Evolutionary conservation across 2,888 invertebrate genomes (phyloP), one percentile per base, ranked within the genome.

Genomic region (Heliconius ethilla): DNA sequence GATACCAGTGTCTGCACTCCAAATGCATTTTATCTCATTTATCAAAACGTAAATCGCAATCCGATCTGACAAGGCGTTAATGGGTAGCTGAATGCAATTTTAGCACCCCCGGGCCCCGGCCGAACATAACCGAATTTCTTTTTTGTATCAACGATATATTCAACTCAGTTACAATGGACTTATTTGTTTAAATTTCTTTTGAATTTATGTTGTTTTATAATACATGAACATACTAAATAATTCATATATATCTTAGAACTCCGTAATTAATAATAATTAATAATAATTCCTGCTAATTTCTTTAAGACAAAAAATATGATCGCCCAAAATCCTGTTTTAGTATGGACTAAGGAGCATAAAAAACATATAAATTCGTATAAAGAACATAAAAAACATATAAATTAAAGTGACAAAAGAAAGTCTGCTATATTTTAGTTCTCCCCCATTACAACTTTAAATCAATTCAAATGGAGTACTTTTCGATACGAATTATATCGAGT

Each of bases 21-120:
- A 80, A 82, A 86, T 87, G 86, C 87, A 88, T 87, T 87, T 88
- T 87, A 91, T 89, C 87, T 89, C 87, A 92, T 93, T 91, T 92
- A 91, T 94, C 93, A 91, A 90, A 91, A 88, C 89, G 92, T 90
- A 91, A 89, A 93, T 91, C 90, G 90, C 90, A 93, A 95, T 93
- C 89, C 89, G 91, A 94, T 92, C 93, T 93, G 95, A 94, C 95
- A 94, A 92, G 92, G 92, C 93, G 92, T 92, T 94, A 94, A 94
- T 94, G 94, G 93, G 89, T 87, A 88, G 89, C 91, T 90, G 91
- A 94, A 95, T 94, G 93, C 92, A 94, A 95, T 95, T 94, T 93
- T 89, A 90, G 89, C 91, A 90, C 92, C 94, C 94, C 94, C 89
- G 88, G 86, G 33, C 7, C 86, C 29, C 29, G 29, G 29, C 29